Evolutionary conservation across 2,113 vertebrate genomes (phyloP), one percentile per base, ranked within the genome.

Genomic region (Ploceus nigricollis): DNA sequence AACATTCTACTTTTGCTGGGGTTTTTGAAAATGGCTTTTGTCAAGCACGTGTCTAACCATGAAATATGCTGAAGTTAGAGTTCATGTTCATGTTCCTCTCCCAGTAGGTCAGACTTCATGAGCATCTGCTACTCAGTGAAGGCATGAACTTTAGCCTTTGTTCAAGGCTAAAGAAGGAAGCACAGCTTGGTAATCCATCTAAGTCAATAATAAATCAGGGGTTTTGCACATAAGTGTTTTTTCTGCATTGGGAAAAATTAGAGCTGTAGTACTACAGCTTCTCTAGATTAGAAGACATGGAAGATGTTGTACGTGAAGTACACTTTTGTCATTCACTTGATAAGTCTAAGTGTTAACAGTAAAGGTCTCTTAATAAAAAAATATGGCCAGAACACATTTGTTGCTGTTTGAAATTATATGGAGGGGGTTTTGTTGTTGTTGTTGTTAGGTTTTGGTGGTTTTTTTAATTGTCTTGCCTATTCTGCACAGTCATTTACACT

Each of bases 151-250:
- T 96, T 94, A 90, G 86, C 93, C 92, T 94, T 87, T 93, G 93
- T 94, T 92, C 90, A 82, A 77, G 65, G 72, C 88, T 96, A 96
- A 88, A 95, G 94, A 89, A 90, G 87, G 89, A 96, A 82, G 81
- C 93, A 90, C 60, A 94, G 73, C 80, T 82, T 84, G 60, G 79
- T 96, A 93, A 96, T 96, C 94, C 90, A 93, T 95, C 83, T 93
- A 94, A 94, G 92, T 94, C 92, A 97, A 91, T 96, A 96, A 95
- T 92, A 95, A 97, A 95, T 94, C 69, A 93, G 37, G 28, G 69
- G 7, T 1, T 37, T 94, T 91, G 56, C 82, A 70, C 82, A 96
- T 31, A 77, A 82, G 39, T 93, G 39, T 80, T 75, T 80, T 75
- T 84, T 82, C 66, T 82, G 7, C 87, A n/a, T 28, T 48, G 37